Conservation (phyloP, 1,140 invertebrate genomes). For the Ceratosolen fusciceps region DNA sequence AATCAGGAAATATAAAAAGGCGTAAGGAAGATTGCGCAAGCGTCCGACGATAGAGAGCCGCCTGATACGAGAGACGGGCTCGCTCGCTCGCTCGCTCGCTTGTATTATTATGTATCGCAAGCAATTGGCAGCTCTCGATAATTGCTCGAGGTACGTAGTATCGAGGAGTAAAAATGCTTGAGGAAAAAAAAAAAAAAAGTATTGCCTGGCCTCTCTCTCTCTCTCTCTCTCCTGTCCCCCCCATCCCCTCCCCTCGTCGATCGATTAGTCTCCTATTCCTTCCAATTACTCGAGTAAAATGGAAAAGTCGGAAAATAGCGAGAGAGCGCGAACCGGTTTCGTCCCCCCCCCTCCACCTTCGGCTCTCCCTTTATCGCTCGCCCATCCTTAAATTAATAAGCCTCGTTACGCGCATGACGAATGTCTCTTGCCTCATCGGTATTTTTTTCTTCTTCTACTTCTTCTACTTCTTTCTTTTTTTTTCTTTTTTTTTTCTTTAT, state of each 20-base stretch:
- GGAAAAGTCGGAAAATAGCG: background rate
- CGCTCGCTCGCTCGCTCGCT: background rate
- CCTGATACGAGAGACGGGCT: background rate
- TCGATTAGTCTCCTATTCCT: too few species aligned
- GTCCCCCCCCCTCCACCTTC: background rate
- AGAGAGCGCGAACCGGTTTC: background rate
- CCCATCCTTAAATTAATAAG: background rate
- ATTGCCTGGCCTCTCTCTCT: too few species aligned
- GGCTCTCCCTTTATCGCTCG: background rate
- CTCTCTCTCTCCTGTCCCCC: background rate
- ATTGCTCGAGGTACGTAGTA: too few species aligned
- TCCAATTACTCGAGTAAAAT: background rate
- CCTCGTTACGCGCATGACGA: background rate
- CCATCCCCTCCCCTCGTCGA: too few species aligned
- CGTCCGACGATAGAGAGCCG: background rate
- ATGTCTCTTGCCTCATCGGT: background rate
- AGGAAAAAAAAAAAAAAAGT: too few species aligned
- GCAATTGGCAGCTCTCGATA: too few species aligned
- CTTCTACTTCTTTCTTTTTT: too few species aligned
- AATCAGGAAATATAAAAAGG: background rate
- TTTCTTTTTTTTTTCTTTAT: too few species aligned
- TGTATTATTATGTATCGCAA: too few species aligned
- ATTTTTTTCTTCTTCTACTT: background rate
- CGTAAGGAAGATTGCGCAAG: background rate
- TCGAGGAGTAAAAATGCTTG: too few species aligned